phyloP scores from a whole-genome alignment of 2,113 vertebrate genomes.

The Paradisaea rubra region DNA sequence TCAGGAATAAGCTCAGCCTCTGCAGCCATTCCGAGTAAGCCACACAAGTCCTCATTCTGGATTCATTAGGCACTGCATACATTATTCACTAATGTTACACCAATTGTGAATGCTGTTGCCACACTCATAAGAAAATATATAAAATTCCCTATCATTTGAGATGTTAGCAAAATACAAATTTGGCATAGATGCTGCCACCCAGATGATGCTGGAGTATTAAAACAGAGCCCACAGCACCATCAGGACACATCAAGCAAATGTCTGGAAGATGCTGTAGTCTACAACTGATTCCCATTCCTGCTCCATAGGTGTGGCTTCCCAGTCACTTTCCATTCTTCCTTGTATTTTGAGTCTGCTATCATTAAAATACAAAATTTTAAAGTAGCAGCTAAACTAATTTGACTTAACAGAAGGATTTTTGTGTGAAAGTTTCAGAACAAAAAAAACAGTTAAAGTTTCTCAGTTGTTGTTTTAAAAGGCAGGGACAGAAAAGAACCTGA shows the following conservation, averaged over 20 bases:
- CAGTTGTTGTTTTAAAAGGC: neutral
- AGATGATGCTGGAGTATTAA: neutral
- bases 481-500: neutral
- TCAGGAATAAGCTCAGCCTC: neutral
- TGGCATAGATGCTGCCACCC: neutral
- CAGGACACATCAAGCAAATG: neutral
- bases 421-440: neutral
- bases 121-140: neutral
- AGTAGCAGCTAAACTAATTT: neutral
- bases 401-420: neutral
- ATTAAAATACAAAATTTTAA: neutral
- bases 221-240: neutral
- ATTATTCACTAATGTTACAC: neutral
- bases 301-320: neutral
- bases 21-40: rapidly evolving
- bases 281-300: neutral
- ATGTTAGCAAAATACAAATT: neutral
- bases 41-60: neutral
- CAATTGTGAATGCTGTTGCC: neutral
- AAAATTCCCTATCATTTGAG: neutral
- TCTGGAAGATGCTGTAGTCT: neutral
- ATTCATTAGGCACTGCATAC: neutral
- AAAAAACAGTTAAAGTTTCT: neutral
- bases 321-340: neutral
- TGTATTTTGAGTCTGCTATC: neutral